phyloP scores from a whole-genome alignment of 1,140 invertebrate species.

The Rhagoletis zephyria region DNA sequence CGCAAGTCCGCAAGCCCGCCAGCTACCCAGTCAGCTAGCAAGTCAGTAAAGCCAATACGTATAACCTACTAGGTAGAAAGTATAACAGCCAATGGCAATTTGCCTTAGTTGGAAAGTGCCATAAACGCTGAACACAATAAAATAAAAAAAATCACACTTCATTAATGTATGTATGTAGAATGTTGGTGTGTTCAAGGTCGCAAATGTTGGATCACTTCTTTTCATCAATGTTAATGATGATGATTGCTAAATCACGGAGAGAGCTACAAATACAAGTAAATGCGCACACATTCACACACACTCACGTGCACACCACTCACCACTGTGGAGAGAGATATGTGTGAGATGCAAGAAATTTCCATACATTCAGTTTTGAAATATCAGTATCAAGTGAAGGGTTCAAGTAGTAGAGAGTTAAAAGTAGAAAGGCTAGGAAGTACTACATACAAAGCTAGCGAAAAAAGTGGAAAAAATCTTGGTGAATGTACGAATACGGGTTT shows the following conservation, averaged over 20 bases:
- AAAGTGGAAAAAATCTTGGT: conserved; percentile 44
- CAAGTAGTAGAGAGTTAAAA: conserved; percentile 50
- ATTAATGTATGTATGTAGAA: conserved; percentile 30
- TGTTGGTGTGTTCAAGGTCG: conserved; percentile 52
- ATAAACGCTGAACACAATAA: background rate
- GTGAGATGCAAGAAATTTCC: conserved; percentile 32
- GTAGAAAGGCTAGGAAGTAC: conserved; percentile 44
- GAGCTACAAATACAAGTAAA: conserved; percentile 10
- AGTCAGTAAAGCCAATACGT: conserved; percentile 46
- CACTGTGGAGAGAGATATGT: conserved; percentile 8
- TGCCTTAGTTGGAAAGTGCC: conserved; percentile 52
- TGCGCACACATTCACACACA: background rate
- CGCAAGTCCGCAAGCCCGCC: background rate
- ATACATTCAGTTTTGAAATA: conserved; percentile 51
- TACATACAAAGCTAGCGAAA: background rate
- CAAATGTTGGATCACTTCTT: conserved; percentile 50
- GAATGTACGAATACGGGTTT: conserved; percentile 49
- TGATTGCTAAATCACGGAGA: conserved; percentile 51
- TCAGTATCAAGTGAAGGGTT: conserved; percentile 50
- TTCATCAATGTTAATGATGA: conserved; percentile 52
- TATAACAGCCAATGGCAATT: conserved; percentile 51
- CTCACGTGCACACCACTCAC: background rate
- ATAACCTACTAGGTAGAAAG: conserved; percentile 50
- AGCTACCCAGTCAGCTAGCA: conserved; percentile 9
- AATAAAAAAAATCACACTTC: conserved; percentile 51